Evolutionary conservation across 1,140 invertebrate species (phyloP).

Genomic region (Coenobita brevimanus): DNA sequence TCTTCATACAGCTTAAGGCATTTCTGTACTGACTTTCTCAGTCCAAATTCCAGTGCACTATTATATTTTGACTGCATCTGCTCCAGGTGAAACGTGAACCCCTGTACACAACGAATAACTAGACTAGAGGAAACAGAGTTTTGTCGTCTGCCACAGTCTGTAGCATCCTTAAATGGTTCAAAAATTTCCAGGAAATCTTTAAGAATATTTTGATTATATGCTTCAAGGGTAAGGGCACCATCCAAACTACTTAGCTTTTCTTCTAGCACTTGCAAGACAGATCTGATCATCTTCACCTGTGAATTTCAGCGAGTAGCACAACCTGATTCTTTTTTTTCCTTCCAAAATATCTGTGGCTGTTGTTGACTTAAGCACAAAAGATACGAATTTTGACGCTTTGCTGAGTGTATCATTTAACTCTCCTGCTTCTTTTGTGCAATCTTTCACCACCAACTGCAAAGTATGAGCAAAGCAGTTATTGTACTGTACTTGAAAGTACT

Average conservation of each 20-base stretch:
- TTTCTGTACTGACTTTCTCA: slow-evolving; percentile 34
- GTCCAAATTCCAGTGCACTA: slow-evolving; percentile 14
- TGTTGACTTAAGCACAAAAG: neutral
- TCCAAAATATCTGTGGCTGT: too few relatives aligned
- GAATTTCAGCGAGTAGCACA: slow-evolving; percentile 35
- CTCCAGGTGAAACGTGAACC: neutral
- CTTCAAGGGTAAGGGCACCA: neutral
- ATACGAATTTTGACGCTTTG: slow-evolving; percentile 32
- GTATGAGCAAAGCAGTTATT: slow-evolving; percentile 29
- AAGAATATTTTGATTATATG: neutral
- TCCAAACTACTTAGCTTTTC: too few relatives aligned
- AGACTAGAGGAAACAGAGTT: slow-evolving; percentile 11
- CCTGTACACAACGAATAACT: slow-evolving; percentile 14
- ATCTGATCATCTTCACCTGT: slow-evolving; percentile 19
- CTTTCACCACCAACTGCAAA: slow-evolving; percentile 24
- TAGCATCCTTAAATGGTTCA: too few relatives aligned
- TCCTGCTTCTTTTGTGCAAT: neutral
- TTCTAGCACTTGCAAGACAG: too few relatives aligned
- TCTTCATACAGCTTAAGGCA: neutral
- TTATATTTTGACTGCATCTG: slow-evolving; percentile 8
- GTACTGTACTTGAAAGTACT: too few relatives aligned
- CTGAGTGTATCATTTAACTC: neutral
- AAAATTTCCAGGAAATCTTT: neutral
- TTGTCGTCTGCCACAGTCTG: too few relatives aligned
- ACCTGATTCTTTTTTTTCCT: neutral